Base-by-base conservation (phyloP, 1,140 invertebrate genomes). In the Amphibalanus amphitrite region DNA sequence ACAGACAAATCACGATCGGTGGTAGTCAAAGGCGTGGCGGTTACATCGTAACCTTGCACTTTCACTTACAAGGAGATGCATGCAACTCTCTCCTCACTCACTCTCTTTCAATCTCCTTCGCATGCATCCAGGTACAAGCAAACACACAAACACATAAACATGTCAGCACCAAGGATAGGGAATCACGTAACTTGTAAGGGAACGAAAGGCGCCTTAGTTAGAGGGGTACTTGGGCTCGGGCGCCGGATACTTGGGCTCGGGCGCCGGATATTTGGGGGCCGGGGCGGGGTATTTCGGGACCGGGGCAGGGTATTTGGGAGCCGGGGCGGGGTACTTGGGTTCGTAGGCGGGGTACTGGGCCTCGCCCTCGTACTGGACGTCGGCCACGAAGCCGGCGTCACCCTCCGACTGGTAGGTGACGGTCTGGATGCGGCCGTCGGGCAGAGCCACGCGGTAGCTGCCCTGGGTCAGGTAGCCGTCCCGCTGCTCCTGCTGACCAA, bases 381-480 rank as follows among this genome's bases (percentile, higher is more conserved):
- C 73, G 33, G 73, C 73, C n/a, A 74, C 73, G 30, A 69, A 74
- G 29, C 73, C 73, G 29, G 71, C 29, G 67, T 74, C 69, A 17
- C 69, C 73, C 28, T 72, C 73, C 17, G 74, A 70, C 29, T 73
- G 67, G 67, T 76, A 76, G 68, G 72, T 75, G 33, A 76, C 76
- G 65, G 71, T 73, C 73, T 76, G 70, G 25, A 59, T 67, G 15
- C 75, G 73, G 28, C 75, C 75, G 68, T 76, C 75, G 33, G 75
- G 75, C 26, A 76, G 73, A 29, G 70, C 65, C 15, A 76, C 75
- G n/a, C 69, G 69, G 68, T 76, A 76, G 28, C 65, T 65, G 15
- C 75, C 75, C 29, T 71, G 68, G n/a, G 75, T 76, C 71, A 71
- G 70, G 70, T 74, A 70, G 20, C 75, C 75, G 29, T 73, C 71